These are phyloP conservation scores for Luffia ferchaultella DNA, from an alignment of 2,888 invertebrate genomes.

Conservation along the genomic window DNA sequence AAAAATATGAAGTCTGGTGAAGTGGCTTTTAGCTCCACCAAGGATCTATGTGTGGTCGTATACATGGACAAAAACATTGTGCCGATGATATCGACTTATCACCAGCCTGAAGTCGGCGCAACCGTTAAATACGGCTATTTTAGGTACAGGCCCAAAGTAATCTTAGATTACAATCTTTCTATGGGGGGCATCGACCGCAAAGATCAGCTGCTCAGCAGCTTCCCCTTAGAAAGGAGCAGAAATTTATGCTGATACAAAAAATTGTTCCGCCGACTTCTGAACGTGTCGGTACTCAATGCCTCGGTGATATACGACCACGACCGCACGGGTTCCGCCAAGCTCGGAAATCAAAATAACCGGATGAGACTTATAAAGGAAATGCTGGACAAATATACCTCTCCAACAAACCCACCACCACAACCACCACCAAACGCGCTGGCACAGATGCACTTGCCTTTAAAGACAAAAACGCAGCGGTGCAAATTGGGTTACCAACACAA, in stretches of 20 bases:
- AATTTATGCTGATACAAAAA: constrained; percentile 16
- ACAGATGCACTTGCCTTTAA: no score
- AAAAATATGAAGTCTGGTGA: no score
- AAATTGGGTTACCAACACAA: no score
- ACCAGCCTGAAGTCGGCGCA: constrained; percentile 11
- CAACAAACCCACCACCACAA: no score
- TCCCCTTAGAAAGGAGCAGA: constrained; percentile 9
- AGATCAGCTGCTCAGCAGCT: constrained; percentile 9
- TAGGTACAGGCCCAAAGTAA: constrained; percentile 12
- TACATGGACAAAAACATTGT: constrained; percentile 15
- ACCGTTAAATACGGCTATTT: constrained; percentile 13
- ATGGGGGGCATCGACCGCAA: constrained; percentile 13
- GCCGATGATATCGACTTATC: constrained; percentile 12
- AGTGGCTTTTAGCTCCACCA: constrained; percentile 12
- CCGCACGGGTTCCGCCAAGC: no score
- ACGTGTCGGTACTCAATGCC: constrained; percentile 9
- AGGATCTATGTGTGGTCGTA: constrained; percentile 15
- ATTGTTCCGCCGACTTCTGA: constrained; percentile 15
- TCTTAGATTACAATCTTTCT: constrained; percentile 14
- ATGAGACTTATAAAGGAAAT: no score
- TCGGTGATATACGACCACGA: not conserved
- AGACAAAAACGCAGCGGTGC: no score
- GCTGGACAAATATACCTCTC: no score
- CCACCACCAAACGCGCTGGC: no score
- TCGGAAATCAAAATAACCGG: no score